phyloP scores from a whole-genome alignment of 2,888 invertebrate species.

The Sarcophaga rosellei region DNA sequence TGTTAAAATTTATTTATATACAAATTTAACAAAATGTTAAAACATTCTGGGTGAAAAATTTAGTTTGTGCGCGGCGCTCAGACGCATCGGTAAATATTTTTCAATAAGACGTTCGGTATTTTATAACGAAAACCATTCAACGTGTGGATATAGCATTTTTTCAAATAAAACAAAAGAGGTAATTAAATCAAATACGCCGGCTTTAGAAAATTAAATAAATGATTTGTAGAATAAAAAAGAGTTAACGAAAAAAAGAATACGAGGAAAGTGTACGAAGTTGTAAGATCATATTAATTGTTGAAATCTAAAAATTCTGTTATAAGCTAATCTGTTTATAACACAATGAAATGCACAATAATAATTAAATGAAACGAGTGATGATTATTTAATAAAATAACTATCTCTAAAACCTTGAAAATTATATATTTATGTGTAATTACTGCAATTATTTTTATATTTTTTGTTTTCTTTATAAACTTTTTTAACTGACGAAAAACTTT shows the following conservation, averaged over 20 bases:
- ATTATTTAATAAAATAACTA: neutral
- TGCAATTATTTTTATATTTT: conserved; percentile 14
- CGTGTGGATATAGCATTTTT: conserved; percentile 1
- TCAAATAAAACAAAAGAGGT: conserved; percentile 17
- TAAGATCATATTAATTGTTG: neutral
- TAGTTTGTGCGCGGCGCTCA: conserved; percentile 75
- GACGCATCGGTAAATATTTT: conserved; percentile 71
- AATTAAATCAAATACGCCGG: conserved; percentile 36
- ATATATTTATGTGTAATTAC: conserved; percentile 13
- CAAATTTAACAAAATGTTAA: conserved; percentile 72
- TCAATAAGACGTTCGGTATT: neutral
- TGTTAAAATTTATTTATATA: conserved; percentile 41
- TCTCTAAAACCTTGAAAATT: conserved; percentile 14
- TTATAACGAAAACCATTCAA: neutral
- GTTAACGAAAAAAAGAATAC: neutral
- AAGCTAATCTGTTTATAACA: neutral
- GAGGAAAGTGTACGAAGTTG: conserved; percentile 15
- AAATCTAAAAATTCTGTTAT: neutral
- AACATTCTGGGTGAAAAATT: conserved; percentile 64
- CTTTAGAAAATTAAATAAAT: conserved; percentile 2
- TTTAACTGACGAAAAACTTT: neutral
- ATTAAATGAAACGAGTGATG: neutral
- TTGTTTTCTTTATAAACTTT: neutral
- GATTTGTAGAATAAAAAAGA: neutral
- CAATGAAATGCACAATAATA: too few relatives aligned